Percentiles rank a stretch among this genome's conserved stretches.
Conservation (phyloP, 2,888 invertebrate genomes). For the Miltochrista miniata region DNA sequence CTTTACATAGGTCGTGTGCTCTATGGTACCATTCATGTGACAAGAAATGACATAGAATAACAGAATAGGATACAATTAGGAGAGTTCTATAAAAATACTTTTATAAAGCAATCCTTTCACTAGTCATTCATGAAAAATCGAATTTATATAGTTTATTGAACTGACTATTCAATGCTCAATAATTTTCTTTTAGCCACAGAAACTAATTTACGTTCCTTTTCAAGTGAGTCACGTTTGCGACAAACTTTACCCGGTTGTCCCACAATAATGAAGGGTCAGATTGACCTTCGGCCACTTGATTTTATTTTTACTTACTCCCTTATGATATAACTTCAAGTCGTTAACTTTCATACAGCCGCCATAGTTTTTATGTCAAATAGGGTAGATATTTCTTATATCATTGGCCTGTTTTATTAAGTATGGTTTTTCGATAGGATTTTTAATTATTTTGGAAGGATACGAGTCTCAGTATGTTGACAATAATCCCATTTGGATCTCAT, state of each 20-base stretch:
- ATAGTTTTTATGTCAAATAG: conserved; percentile 28
- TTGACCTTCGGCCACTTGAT: conserved; percentile 36
- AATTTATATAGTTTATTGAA: no score
- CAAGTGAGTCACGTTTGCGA: conserved; percentile 24
- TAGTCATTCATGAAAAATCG: neutral
- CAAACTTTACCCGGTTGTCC: conserved; percentile 18
- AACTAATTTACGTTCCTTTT: conserved; percentile 11
- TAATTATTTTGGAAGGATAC: no score
- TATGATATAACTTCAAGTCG: conserved; percentile 29
- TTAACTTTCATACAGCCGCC: conserved; percentile 34
- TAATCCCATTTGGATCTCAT: no score
- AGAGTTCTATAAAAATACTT: no score
- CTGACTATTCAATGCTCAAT: neutral
- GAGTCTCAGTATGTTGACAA: no score
- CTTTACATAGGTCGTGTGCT: neutral
- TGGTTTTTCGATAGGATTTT: no score
- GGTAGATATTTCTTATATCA: conserved; percentile 18
- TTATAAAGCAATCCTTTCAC: neutral
- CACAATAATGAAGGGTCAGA: conserved; percentile 27
- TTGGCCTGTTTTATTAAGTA: conserved; percentile 14
- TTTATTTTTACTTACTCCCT: conserved; percentile 21
- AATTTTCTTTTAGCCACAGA: neutral
- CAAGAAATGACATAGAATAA: no score
- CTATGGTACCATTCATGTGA: no score
- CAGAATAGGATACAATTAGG: no score